A percentile compares a stretch with the other conserved stretches of the same genome.
These are phyloP conservation scores for Macrochelys suwanniensis DNA, from an alignment of 2,797 vertebrate species.

Conservation along the genomic window DNA sequence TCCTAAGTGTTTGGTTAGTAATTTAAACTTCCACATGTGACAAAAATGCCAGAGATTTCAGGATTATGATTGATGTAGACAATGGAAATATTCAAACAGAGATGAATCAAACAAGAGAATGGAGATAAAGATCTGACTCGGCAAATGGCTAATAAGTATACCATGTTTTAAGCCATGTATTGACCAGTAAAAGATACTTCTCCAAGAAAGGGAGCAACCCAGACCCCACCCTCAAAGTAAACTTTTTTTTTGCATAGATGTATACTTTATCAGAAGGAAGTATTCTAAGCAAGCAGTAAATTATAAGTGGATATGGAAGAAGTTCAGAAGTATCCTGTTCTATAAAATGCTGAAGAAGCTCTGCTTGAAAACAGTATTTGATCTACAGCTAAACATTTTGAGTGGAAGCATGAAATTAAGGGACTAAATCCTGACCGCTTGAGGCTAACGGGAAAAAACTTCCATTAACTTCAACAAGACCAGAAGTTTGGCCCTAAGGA, in stretches of 20 bases:
- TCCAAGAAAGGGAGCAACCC: neutral
- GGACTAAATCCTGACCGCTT: neutral
- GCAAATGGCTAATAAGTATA: neutral
- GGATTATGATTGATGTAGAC: neutral
- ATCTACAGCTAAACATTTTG: neutral
- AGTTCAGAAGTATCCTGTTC: neutral
- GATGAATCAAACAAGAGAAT: neutral
- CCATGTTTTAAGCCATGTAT: neutral
- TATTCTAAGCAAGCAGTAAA: neutral
- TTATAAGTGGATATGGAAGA: neutral
- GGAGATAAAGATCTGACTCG: neutral
- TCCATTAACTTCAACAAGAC: neutral
- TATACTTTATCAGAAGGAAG: neutral
- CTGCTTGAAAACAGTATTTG: neutral
- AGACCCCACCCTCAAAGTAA: neutral
- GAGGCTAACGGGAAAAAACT: neutral
- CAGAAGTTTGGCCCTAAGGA: neutral
- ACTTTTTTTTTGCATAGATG: neutral
- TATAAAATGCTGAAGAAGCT: neutral
- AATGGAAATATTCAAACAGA: neutral
- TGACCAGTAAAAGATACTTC: neutral
- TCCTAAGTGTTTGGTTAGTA: neutral
- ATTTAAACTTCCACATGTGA: neutral
- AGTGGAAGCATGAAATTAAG: neutral
- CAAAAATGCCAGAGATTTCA: neutral